Evolutionary conservation across 2,113 vertebrate species (phyloP), one percentile per base, ranked within the genome.

Genomic region (Lipotes vexillifer): DNA sequence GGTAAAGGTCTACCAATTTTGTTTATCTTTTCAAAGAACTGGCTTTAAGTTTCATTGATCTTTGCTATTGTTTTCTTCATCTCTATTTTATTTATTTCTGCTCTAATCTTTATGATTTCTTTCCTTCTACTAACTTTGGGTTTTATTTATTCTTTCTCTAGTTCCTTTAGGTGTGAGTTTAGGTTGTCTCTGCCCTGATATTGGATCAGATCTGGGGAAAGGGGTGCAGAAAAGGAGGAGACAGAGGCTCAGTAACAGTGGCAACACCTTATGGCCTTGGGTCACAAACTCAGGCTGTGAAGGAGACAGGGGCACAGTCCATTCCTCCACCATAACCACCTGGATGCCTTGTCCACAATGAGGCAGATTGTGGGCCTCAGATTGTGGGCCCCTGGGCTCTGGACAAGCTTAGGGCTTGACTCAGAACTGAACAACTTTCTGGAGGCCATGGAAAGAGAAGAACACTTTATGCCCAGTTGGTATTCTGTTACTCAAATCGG

Each of bases 371-470:
- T n/a, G n/a, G n/a, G n/a, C 27, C 66, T 59, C 5, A 7, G 38
- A 15, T 14, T 41, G 2, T 36, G 12, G n/a, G 38, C 6, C 21
- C 57, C 38, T 44, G 63, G 46, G 25, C 44, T 69, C 31, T 41
- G 13, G 44, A 27, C 23, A 20, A 49, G 21, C 74, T 46, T 57
- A 27, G 25, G 20, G 18, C 23, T 55, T 55, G 27, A 49, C 55
- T 78, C 36, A 90, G 25, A 96, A 27, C 69, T 52, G 68, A 84
- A 57, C 27, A 57, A 7, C 25, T 82, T 96, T 52, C 49, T 88
- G 23, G 63, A 71, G 75, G 36, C 92, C 4, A 1, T 20, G 46
- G 6, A 66, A 75, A 49, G 10, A 68, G 36, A 80, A 49, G n/a
- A 36, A 17, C 55, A 8, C 27, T 65, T 23, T 63, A 0, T 9